These are phyloP conservation scores for Asobara japonica DNA, from an alignment of 1,140 invertebrate genomes.

Conservation along the genomic window DNA sequence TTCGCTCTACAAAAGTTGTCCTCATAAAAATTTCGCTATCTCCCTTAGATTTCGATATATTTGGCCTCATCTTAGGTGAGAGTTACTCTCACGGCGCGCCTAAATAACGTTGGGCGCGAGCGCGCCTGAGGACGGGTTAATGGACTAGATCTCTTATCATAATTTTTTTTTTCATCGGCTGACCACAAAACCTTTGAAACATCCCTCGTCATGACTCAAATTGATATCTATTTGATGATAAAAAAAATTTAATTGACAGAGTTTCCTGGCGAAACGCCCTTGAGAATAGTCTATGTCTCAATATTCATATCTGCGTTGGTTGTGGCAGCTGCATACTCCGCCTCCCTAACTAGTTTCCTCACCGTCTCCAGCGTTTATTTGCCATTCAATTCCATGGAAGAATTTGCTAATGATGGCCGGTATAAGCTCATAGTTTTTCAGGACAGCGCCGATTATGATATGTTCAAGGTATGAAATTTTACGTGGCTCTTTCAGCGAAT, in stretches of 20 bases:
- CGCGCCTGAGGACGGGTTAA: no score
- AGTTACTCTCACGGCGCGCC: no score
- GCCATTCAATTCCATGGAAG: conserved; percentile 40
- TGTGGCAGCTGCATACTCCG: conserved; percentile 42
- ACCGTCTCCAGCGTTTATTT: conserved; percentile 27
- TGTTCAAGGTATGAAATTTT: not conserved
- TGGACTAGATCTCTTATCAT: no score
- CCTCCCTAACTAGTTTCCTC: conserved; percentile 40
- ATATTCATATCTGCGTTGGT: conserved; percentile 38
- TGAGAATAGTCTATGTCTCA: conserved; percentile 44
- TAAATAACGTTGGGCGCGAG: no score
- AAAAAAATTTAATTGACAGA: not conserved
- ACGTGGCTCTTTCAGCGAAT: no score
- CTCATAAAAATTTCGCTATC: no score
- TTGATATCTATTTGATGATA: not conserved
- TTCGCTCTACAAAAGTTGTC: no score
- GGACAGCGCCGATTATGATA: conserved; percentile 30
- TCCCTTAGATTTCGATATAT: no score
- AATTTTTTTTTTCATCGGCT: not conserved
- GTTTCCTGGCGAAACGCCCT: conserved; percentile 29
- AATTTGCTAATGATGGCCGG: conserved; percentile 37
- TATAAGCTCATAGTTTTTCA: conserved; percentile 36
- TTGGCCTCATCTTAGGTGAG: no score
- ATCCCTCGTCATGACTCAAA: not conserved
- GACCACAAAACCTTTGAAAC: not conserved